Conservation (phyloP, 1,140 invertebrate genomes). For the Diabrotica undecimpunctata region DNA sequence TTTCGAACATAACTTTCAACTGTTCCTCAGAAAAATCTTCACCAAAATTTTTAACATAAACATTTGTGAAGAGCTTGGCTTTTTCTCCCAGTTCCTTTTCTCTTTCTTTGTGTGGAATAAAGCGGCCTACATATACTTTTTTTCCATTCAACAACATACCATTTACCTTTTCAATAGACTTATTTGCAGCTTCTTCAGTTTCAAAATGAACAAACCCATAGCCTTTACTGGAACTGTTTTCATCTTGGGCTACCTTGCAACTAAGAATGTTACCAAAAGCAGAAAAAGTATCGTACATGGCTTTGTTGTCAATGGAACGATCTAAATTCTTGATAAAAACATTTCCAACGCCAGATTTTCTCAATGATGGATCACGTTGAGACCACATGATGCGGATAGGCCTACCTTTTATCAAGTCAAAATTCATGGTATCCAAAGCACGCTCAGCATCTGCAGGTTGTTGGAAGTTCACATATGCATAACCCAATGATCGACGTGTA, state of each 20-base stretch:
- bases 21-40: constrained; percentile 93
- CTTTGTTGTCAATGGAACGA: constrained; percentile 98
- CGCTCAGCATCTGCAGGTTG: constrained; percentile 98
- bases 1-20: constrained; percentile 89
- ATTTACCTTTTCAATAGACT: constrained; percentile 93
- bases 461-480: constrained; percentile 99
- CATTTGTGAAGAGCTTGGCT: constrained; percentile 97
- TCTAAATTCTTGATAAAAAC: constrained; percentile 99
- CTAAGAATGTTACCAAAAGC: constrained; percentile 99
- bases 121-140: constrained; percentile 95
- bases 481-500: constrained; percentile 93
- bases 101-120: constrained; percentile 96
- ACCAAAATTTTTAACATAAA: constrained; percentile 98
- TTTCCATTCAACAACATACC: constrained; percentile 65
- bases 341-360: constrained; percentile 98
- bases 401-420: constrained; percentile 94
- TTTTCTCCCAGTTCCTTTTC: constrained; percentile 97
- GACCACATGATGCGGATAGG: constrained; percentile 99
- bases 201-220: constrained; percentile 99
- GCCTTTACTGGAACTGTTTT: constrained; percentile 92
- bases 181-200: constrained; percentile 97
- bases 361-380: constrained; percentile 95
- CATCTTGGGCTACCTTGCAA: constrained; percentile 98
- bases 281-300: constrained; percentile 99
- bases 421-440: constrained; percentile 99